A percentile compares a stretch with the other conserved stretches of the same genome.
Evolutionary conservation across 1,140 invertebrate species (phyloP).

Genomic region (Ceratoteleas bidentatus): DNA sequence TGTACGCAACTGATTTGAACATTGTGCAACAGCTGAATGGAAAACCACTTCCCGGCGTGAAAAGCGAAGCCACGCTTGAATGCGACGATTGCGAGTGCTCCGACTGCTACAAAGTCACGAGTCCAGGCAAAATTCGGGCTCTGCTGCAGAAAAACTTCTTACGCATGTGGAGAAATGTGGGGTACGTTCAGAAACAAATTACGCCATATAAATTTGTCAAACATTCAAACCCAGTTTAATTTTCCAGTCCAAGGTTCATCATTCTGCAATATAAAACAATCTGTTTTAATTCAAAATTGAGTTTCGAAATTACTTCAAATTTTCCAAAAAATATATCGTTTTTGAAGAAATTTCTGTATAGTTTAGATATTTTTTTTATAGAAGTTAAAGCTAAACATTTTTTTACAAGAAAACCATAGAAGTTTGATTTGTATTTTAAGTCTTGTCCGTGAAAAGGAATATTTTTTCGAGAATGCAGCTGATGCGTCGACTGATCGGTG

Average conservation of each 20-base stretch:
- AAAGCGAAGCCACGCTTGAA: conserved; percentile 79
- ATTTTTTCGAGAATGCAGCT: neutral
- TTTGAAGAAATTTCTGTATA: too few relatives aligned
- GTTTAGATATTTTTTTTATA: too few relatives aligned
- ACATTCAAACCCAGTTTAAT: conserved; percentile 1
- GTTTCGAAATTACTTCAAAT: too few relatives aligned
- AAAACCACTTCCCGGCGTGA: conserved; percentile 81
- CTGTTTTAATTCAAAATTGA: too few relatives aligned
- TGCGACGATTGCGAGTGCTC: conserved; percentile 83
- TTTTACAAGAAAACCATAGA: neutral
- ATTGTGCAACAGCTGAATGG: conserved; percentile 81
- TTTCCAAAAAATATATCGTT: too few relatives aligned
- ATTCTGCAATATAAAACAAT: too few relatives aligned
- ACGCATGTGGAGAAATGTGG: conserved; percentile 95
- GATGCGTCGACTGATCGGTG: conserved; percentile 21
- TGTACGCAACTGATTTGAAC: conserved; percentile 8
- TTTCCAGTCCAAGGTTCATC: neutral
- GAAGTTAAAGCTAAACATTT: neutral
- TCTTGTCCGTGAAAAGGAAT: conserved; percentile 10
- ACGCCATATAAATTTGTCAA: neutral
- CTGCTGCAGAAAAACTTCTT: conserved; percentile 96
- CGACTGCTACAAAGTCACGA: conserved; percentile 84
- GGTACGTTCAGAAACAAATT: conserved; percentile 79
- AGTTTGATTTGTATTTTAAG: too few relatives aligned
- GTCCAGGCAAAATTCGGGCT: conserved; percentile 87